These are phyloP conservation scores for Lithosia quadra DNA, from an alignment of 2,888 invertebrate genomes.

Conservation along the genomic window DNA sequence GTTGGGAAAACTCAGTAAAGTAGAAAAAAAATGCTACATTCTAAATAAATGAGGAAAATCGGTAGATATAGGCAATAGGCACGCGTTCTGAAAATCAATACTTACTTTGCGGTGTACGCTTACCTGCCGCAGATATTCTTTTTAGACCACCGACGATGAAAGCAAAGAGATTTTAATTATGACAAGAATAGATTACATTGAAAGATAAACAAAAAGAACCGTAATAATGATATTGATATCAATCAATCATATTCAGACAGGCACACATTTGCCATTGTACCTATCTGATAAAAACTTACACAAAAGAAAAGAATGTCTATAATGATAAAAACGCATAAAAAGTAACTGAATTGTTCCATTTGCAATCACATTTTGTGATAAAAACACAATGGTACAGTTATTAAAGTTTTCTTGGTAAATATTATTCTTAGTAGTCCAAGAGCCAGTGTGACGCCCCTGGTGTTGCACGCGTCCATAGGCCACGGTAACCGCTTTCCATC, in stretches of 20 bases:
- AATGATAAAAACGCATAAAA: constrained; percentile 3
- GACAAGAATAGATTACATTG: constrained; percentile 22
- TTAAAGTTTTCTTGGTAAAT: neutral
- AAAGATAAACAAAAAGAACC: constrained; percentile 9
- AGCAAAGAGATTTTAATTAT: constrained; percentile 13
- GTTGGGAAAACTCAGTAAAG: too few relatives aligned
- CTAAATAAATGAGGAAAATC: neutral
- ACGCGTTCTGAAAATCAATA: neutral
- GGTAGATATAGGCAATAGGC: too few relatives aligned
- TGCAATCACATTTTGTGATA: constrained; percentile 21
- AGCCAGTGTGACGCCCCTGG: neutral
- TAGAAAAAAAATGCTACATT: too few relatives aligned
- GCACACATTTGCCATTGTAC: neutral
- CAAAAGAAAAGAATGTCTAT: constrained; percentile 2
- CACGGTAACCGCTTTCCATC: too few relatives aligned
- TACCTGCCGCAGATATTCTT: neutral
- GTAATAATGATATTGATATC: neutral
- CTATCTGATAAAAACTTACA: neutral
- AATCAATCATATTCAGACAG: neutral
- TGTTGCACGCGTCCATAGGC: too few relatives aligned
- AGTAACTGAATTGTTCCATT: constrained; percentile 3
- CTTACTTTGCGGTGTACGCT: neutral
- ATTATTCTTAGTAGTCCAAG: neutral
- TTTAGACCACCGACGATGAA: constrained; percentile 31
- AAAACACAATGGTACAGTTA: constrained; percentile 41